phyloP scores from a whole-genome alignment of 2,888 invertebrate genomes.

The Amiota mariae region DNA sequence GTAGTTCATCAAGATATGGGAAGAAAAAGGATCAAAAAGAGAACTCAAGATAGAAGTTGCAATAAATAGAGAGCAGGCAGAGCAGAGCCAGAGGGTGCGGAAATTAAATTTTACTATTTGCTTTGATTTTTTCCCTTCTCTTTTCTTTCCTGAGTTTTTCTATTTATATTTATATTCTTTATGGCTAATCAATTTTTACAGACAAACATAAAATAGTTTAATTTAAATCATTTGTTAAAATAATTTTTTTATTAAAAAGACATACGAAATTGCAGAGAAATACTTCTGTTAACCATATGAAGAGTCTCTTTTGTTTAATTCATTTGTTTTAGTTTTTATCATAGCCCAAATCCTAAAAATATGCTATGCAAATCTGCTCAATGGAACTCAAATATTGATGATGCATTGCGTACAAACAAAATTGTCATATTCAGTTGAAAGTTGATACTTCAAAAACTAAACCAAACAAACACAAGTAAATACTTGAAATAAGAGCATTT shows the following conservation, averaged over 20 bases:
- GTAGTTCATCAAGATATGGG: too few species aligned
- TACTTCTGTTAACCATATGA: too few species aligned
- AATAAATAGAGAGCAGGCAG: not conserved
- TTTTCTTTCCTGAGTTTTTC: not conserved
- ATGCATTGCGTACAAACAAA: too few species aligned
- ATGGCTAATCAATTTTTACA: constrained; percentile 13
- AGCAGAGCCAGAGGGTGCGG: not conserved
- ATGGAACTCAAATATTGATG: too few species aligned
- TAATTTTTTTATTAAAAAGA: too few species aligned
- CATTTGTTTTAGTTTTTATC: too few species aligned
- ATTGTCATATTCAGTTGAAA: too few species aligned
- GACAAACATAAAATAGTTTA: not conserved
- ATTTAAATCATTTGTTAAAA: not conserved
- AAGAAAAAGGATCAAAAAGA: not conserved
- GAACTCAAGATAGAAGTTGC: not conserved
- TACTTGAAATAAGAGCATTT: constrained; percentile 26
- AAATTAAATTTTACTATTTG: constrained; percentile 19
- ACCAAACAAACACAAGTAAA: too few species aligned
- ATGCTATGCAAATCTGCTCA: constrained; percentile 41
- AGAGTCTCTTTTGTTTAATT: too few species aligned
- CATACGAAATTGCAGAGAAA: too few species aligned
- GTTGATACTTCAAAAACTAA: too few species aligned
- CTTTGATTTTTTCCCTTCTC: not conserved
- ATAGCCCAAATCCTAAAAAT: constrained; percentile 37
- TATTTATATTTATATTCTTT: not conserved